Evolutionary conservation across 2,888 invertebrate genomes (phyloP), one percentile per base, ranked within the genome.

Genomic region (Dendrolimus houi): DNA sequence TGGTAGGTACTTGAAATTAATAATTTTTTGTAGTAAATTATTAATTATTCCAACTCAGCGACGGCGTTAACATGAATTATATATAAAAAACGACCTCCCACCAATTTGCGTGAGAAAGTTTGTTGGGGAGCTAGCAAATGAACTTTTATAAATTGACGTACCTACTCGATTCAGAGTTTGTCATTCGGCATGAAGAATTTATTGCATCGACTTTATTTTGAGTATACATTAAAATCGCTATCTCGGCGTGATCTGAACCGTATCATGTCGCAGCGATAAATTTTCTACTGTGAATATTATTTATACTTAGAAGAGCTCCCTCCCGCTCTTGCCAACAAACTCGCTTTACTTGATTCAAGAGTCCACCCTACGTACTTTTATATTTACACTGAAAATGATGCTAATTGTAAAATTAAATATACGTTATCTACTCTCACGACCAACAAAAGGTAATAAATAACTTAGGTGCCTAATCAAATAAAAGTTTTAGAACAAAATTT

Each of bases 51-150:
- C 62, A 59, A 64, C 68, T 68, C 64, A 63, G 58, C 61, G 59
- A 66, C 69, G 63, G 68, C 67, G 68, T 66, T 70, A 71, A 73
- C 71, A 70, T 76, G 71, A 74, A 77, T 47, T 47, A 75, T 77
- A 79, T 78, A 79, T 75, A 74, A 74, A 74, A 77, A 77, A 75
- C 74, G 70, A 76, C 80, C 75, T 70, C 77, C 78, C 73, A 69
- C 65, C 71, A 70, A 75, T 75, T 74, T 74, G 71, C 69, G 69
- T 73, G 73, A 72, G 75, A 77, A 77, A 74, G 69, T 69, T 64
- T 62, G 63, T 59, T 68, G 66, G 73, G 70, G 67, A 69, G 65
- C 64, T 57, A 56, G 62, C 63, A 65, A 72, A 75, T 71, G 68
- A 74, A 72, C 71, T 68, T 73, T 69, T 65, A 70, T 72, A 73